Evolutionary conservation across 23 tunicate genomes (phyloP), one percentile per base, ranked within the genome.

Genomic region (Botrylloides violaceus): DNA sequence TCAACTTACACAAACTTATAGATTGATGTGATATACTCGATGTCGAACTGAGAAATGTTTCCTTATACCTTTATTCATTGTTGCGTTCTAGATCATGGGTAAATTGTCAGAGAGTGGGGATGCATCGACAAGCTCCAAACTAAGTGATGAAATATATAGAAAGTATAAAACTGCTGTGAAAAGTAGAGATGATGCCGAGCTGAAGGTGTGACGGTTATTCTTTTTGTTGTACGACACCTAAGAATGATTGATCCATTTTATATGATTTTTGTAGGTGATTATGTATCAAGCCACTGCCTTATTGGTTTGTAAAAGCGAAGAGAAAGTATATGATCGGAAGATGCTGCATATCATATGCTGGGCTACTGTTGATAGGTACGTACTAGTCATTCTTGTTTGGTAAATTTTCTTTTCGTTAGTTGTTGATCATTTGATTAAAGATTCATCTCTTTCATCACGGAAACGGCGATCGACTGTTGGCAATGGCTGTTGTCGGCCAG

Each of bases 401-500:
- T 66, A 47, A 47, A 47, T 64, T 24, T 74, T 58, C 18, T 57
- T 21, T 19, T n/a, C 23, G 72, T 12, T 22, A n/a, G n/a, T 32
- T 71, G 9, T 23, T 6, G 24, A 58, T 23, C 19, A 66, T 29
- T 12, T 35, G 4, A 3, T 43, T 23, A 3, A 62, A 39, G 59
- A 6, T 39, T 70, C 27, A 43, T 38, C 12, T 70, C 59, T 43
- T 70, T 62, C 6, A n/a, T 70, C 3, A 39, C 39, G 59, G 91
- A 94, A 43, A 34, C 87, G 33, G 81, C 83, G 32, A 80, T 78
- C 64, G 90, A 79, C 32, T 94, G 99, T 59, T 94, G 99, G 99
- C 85, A 81, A 70, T 94, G 99, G 99, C 61, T 94, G 58, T 29
- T 90, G 33, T 81, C 96, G 3, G 61, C 95, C 12, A 81, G 99